These are phyloP conservation scores for Phocoena sinus DNA, from an alignment of 2,113 vertebrate genomes.

Conservation along the genomic window DNA sequence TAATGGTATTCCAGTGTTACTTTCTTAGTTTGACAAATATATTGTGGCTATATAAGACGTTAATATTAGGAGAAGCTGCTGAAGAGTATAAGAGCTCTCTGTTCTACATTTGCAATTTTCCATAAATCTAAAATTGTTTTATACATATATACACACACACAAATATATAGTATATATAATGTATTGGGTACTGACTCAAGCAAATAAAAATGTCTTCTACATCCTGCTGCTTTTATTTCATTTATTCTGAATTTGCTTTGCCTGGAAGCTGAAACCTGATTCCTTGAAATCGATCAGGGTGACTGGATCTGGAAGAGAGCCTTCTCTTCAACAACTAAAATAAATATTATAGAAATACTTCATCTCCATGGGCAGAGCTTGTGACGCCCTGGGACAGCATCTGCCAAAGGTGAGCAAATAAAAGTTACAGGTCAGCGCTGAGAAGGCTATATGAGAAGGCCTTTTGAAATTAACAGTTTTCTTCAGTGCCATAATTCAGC, in stretches of 20 bases:
- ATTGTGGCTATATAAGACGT: neutral
- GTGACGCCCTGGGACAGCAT: neutral
- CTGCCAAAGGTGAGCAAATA: neutral
- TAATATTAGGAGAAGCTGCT: neutral
- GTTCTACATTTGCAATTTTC: neutral
- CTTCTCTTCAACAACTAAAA: neutral
- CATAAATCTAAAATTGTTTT: neutral
- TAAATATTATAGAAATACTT: neutral
- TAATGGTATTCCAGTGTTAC: neutral
- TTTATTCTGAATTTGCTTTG: constrained; percentile 26
- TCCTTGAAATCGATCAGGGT: constrained; percentile 4
- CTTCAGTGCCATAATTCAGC: neutral
- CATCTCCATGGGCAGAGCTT: neutral
- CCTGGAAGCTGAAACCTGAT: constrained; percentile 39
- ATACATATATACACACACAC: neutral
- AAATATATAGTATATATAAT: neutral
- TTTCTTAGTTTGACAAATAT: constrained; percentile 7
- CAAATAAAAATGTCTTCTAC: neutral
- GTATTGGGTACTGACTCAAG: neutral
- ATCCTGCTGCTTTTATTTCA: neutral
- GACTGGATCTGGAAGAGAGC: neutral
- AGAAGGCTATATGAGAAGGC: neutral
- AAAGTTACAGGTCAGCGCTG: neutral
- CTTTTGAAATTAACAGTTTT: constrained; percentile 17
- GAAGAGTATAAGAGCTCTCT: neutral